Conservation (phyloP, 92 coral and sea anemone genomes). For the Bergia sp. region DNA sequence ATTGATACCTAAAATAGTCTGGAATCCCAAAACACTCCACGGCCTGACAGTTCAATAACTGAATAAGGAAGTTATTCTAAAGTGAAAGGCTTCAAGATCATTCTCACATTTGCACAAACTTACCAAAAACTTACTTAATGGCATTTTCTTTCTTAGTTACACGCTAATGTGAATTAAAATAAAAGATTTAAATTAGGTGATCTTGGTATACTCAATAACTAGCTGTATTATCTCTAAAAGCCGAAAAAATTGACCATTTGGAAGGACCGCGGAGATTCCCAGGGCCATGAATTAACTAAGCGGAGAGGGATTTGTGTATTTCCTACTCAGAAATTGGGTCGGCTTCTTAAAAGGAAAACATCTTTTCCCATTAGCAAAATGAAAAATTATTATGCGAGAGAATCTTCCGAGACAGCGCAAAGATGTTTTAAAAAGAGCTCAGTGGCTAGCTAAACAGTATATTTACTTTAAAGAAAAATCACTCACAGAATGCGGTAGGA, state of each 20-base stretch:
- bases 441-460: slow-evolving; percentile 9
- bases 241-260: slow-evolving; percentile 20
- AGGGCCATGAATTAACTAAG: slow-evolving; percentile 31
- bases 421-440: not conserved
- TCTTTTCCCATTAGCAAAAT: slow-evolving; percentile 9
- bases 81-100: not conserved
- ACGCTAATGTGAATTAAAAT: slow-evolving; percentile 15
- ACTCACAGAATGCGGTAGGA: slow-evolving; percentile 34
- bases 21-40: not conserved
- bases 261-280: slow-evolving; percentile 8
- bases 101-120: slow-evolving; percentile 21
- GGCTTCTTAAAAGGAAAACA: slow-evolving; percentile 13
- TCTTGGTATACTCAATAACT: slow-evolving; percentile 14
- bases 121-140: slow-evolving; percentile 39
- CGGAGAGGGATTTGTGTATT: slow-evolving; percentile 29
- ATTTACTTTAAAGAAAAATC: not conserved
- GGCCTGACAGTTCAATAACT: not conserved
- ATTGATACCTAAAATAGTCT: not conserved
- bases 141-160: slow-evolving; percentile 17
- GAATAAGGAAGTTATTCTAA: not conserved
- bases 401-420: not conserved
- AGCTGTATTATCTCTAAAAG: slow-evolving; percentile 31
- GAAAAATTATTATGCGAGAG: not conserved
- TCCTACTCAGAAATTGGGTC: slow-evolving; percentile 33
- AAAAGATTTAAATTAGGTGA: slow-evolving; percentile 7